phyloP scores from a whole-genome alignment of 2,888 invertebrate species.

The Eulithis prunata region DNA sequence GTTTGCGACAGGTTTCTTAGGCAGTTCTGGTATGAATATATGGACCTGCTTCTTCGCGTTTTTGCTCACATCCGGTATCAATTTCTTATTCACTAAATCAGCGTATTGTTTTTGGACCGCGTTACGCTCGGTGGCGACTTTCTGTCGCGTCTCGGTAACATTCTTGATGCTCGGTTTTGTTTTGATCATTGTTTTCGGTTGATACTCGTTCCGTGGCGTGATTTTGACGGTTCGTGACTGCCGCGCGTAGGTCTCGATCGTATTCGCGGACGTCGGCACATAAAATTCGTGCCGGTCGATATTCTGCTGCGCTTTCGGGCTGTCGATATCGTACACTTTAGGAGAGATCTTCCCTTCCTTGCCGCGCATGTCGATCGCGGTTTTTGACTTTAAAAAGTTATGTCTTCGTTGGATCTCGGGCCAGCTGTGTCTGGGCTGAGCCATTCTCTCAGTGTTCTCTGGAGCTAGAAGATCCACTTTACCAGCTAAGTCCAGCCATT shows the following conservation, averaged over 20 bases:
- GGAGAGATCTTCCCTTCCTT: conserved; percentile 61
- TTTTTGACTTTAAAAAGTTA: conserved; percentile 69
- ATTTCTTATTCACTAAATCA: conserved; percentile 71
- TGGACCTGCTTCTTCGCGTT: conserved; percentile 87
- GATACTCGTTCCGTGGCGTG: conserved; percentile 65
- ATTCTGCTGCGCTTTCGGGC: conserved; percentile 61
- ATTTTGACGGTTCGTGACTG: conserved; percentile 75
- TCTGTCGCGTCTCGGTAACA: conserved; percentile 70
- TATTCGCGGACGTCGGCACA: conserved; percentile 75
- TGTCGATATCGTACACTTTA: conserved; percentile 59
- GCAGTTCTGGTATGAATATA: conserved; percentile 88
- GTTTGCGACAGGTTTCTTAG: conserved; percentile 75
- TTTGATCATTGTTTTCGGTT: conserved; percentile 61
- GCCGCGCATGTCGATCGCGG: conserved; percentile 61
- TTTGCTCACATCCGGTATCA: conserved; percentile 70
- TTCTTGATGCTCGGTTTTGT: conserved; percentile 63
- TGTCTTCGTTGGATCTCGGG: conserved; percentile 69
- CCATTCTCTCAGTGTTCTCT: conserved; percentile 64
- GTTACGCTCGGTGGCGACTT: conserved; percentile 65
- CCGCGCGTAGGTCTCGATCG: conserved; percentile 80
- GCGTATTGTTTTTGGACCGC: conserved; percentile 76
- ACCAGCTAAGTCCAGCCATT: conserved; percentile 91
- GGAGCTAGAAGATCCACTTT: conserved; percentile 78
- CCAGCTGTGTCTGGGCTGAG: conserved; percentile 76
- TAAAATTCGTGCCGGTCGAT: conserved; percentile 76